Evolutionary conservation across 2,888 invertebrate species (phyloP).

Genomic region (Eumerus sabulonum): DNA sequence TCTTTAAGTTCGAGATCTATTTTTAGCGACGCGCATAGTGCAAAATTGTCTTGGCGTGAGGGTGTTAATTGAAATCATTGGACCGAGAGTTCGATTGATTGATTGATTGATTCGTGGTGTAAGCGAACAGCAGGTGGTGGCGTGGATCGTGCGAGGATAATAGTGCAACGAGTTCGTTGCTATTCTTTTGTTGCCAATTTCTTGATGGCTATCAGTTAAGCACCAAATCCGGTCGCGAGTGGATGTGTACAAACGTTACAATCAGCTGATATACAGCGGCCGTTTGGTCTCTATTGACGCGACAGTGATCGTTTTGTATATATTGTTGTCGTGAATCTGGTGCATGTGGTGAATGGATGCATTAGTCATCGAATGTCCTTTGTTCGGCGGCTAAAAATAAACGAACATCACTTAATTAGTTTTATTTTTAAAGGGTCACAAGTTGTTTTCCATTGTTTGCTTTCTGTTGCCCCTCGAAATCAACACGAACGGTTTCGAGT

Average conservation of each 20-base stretch:
- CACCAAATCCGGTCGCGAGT: slow-evolving; percentile 10
- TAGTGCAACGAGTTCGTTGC: slow-evolving; percentile 34
- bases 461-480: too few species aligned
- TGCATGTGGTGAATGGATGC: slow-evolving; percentile 7
- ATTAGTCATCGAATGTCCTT: slow-evolving; percentile 17
- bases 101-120: slow-evolving; percentile 58
- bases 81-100: slow-evolving; percentile 49
- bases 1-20: slow-evolving; percentile 1
- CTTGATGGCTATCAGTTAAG: neutral
- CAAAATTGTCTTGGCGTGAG: slow-evolving; percentile 34
- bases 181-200: slow-evolving; percentile 31
- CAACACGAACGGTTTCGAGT: too few species aligned
- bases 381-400: slow-evolving; percentile 40
- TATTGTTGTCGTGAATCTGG: slow-evolving; percentile 31
- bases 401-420: slow-evolving; percentile 28
- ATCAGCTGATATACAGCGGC: slow-evolving; percentile 58
- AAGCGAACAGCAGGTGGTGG: neutral
- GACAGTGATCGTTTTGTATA: slow-evolving; percentile 12
- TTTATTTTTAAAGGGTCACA: slow-evolving; percentile 20
- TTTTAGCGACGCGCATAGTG: slow-evolving; percentile 20
- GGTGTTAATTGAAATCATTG: slow-evolving; percentile 63
- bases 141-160: slow-evolving; percentile 14
- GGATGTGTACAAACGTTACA: slow-evolving; percentile 34
- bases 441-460: too few species aligned
- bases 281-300: slow-evolving; percentile 34